Base-by-base conservation (phyloP, 2,888 invertebrate species). In the Campoletis raptor region DNA sequence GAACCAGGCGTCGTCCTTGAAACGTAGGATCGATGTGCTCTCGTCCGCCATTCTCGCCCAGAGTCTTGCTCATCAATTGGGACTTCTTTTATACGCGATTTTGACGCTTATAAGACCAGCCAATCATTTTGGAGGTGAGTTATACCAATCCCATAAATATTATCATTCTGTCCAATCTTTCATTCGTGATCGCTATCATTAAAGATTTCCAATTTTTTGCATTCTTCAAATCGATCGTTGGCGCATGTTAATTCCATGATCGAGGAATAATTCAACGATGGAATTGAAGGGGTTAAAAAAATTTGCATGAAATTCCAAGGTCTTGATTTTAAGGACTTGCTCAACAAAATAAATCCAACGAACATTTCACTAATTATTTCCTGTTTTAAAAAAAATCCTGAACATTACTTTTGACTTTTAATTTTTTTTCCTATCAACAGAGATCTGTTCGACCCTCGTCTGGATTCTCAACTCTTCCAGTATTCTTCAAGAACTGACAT, bases 1-100 rank as follows among this genome's bases (percentile, higher is more conserved):
- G 92, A 94, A 94, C 81, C 95, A 95, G 86, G 92, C 94, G 45
- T 91, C 93, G 30, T 91, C 92, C 72, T 87, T 91, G 85, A 94
- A 95, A 93, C 91, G 95, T 54, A 94, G 95, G 70, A 94, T 95
- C 88, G 95, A 95, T 89, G 92, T 95, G 64, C 94, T 95, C 82
- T 92, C 95, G 70, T 94, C 95, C 45, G 95, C 95, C 54, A 90
- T 95, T n/a, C 91, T 95, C 69, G 90, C 93, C 8, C 92, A 94
- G 89, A 94, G 94, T 64, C 92, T 94, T 87, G 92, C 92, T 61
- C 94, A 94, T 88, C 94, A 94, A 87, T 90, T 93, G 37, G 94
- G 94, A 18, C 90, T 94, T 21, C 91, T 94, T 36, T 88, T 92
- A 52, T 94, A 93, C 85, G 93, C 94, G 48, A 93, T 94, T 82